A percentile compares a stretch with the other conserved stretches of the same genome.
These are phyloP conservation scores for Mormyrus lacerda DNA, from an alignment of 2,113 vertebrate genomes.

Conservation along the genomic window DNA sequence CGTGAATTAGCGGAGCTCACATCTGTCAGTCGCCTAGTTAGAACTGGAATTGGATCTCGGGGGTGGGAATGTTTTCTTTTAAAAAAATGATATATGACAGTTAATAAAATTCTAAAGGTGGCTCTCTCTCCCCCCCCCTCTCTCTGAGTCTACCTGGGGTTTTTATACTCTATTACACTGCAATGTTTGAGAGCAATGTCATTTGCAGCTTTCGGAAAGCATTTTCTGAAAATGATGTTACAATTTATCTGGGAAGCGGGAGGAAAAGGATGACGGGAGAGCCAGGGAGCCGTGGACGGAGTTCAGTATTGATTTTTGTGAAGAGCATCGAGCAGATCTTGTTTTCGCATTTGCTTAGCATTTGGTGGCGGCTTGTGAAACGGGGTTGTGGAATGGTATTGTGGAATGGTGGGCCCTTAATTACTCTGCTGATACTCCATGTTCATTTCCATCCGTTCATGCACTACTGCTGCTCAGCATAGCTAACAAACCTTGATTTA, in stretches of 20 bases:
- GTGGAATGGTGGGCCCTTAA: slow-evolving; percentile 12
- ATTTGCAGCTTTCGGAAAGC: slow-evolving; percentile 47
- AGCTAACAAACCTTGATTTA: not conserved
- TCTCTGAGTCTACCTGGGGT: not conserved
- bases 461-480: not conserved
- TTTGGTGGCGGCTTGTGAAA: slow-evolving; percentile 30
- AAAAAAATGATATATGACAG: slow-evolving; percentile 12
- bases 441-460: not conserved
- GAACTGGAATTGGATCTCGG: not conserved
- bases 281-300: slow-evolving; percentile 37
- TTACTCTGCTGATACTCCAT: slow-evolving; percentile 20
- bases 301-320: slow-evolving; percentile 49
- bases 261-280: slow-evolving; percentile 27
- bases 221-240: slow-evolving; percentile 49
- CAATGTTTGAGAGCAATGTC: slow-evolving; percentile 38
- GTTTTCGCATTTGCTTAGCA: slow-evolving; percentile 39
- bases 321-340: slow-evolving; percentile 31
- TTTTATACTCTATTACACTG: slow-evolving; percentile 31
- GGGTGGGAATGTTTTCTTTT: not conserved
- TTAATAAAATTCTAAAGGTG: slow-evolving; percentile 38
- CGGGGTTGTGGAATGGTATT: slow-evolving; percentile 12
- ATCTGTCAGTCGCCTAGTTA: not conserved
- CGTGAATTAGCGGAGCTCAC: not conserved
- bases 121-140: slow-evolving; percentile 23
- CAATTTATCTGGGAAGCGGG: slow-evolving; percentile 40